Percentiles rank a stretch among this genome's conserved stretches.
These are phyloP conservation scores for Thysanoteuthis rhombus DNA, from an alignment of 2,888 invertebrate species.

Conservation along the genomic window DNA sequence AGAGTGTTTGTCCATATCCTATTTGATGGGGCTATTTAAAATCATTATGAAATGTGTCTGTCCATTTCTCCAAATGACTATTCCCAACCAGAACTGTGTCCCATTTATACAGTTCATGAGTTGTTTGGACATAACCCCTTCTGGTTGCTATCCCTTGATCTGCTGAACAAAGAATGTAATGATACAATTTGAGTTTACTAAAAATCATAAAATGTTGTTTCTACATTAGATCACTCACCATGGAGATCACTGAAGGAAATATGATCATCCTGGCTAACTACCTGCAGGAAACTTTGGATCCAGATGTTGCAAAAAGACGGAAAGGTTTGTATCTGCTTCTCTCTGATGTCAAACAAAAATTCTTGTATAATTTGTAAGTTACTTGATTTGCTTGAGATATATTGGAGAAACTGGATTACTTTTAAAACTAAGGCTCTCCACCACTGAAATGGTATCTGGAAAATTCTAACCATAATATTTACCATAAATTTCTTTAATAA, in stretches of 20 bases:
- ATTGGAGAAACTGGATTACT: neutral
- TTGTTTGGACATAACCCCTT: neutral
- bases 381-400: neutral
- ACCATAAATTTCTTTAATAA: neutral
- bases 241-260: conserved; percentile 91
- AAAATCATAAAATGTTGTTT: neutral
- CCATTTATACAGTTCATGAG: too few relatives aligned
- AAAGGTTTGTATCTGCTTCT: conserved; percentile 75
- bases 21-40: too few relatives aligned
- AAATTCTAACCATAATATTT: neutral
- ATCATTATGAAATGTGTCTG: too few relatives aligned
- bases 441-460: neutral
- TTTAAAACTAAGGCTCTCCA: neutral
- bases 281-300: conserved; percentile 86
- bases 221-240: conserved; percentile 63
- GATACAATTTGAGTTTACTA: neutral
- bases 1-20: too few relatives aligned
- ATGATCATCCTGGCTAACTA: conserved; percentile 81
- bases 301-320: conserved; percentile 82
- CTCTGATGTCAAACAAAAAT: neutral
- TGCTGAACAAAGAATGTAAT: neutral
- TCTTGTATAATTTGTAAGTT: too few relatives aligned
- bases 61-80: too few relatives aligned
- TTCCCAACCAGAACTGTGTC: too few relatives aligned
- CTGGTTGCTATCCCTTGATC: neutral